Evolutionary conservation across 2,888 invertebrate genomes (phyloP), one percentile per base, ranked within the genome.

Genomic region (Cephalotes varians): DNA sequence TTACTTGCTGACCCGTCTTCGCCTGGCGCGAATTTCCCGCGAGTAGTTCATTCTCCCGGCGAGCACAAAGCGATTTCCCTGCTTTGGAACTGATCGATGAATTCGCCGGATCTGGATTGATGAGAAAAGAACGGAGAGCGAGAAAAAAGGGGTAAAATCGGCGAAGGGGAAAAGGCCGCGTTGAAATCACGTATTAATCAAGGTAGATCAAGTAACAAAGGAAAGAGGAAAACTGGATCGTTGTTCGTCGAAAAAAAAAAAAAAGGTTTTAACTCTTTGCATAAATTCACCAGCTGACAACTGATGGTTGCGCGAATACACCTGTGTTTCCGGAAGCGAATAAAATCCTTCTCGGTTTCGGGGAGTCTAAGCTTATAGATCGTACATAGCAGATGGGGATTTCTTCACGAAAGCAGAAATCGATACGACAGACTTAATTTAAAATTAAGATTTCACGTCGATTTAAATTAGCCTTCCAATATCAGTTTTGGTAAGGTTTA

Each of bases 1-100:
- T n/a, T n/a, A n/a, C n/a, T n/a, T n/a, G 79, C 72, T 65, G 51
- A 76, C 67, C 18, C 25, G 69, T 54, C 67, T 77, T 65, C 18
- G 44, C 9, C 9, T 34, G 64, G 49, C 51, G 54, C 31, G 60
- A 72, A 37, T 58, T 73, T 1, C 28, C 12, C 72, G 79, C 79
- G 25, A 64, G 40, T n/a, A 21, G 25, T 18, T n/a, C 25, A 56
- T 65, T 77, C 40, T 65, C 28, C 21, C 37, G 73, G n/a, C 15
- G n/a, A 73, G 47, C 60, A 60, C 74, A 60, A 80, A 73, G 60
- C 47, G 58, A 73, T 71, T 73, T 80, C 18, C 60, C 80, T 60
- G 73, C 47, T 21, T 60, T 37, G 47, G 7, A 40, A 28, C 73
- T 80, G 80, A 80, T 80, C 60, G 73, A 80, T 73, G 60, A 25